Evolutionary conservation across 2,797 vertebrate genomes (phyloP).

Genomic region (Morus bassanus): DNA sequence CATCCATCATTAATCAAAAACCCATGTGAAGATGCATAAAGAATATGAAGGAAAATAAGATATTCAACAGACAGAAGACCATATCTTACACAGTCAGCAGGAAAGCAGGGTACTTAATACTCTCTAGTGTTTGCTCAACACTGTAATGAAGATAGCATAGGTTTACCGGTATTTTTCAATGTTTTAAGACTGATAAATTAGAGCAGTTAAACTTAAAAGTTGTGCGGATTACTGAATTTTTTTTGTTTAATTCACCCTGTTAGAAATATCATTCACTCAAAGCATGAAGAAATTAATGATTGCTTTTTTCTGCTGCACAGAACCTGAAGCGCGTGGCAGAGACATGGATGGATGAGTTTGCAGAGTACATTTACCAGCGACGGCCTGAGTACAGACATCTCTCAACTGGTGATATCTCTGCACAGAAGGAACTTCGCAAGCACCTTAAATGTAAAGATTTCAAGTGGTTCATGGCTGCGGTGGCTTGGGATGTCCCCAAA

Average conservation of each 20-base stretch:
- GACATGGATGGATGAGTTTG: constrained; percentile 92
- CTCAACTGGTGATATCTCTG: constrained; percentile 85
- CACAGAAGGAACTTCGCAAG: constrained; percentile 86
- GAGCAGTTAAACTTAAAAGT: background rate
- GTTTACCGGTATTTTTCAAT: background rate
- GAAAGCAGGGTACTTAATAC: background rate
- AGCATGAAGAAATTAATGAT: background rate
- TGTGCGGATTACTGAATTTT: background rate
- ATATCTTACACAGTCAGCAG: background rate
- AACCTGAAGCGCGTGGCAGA: constrained; percentile 90
- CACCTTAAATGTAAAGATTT: constrained; percentile 89
- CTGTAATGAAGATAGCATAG: background rate
- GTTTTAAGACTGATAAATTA: background rate
- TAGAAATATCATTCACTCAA: background rate
- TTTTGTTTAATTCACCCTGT: background rate
- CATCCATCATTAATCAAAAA: background rate
- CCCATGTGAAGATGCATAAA: background rate
- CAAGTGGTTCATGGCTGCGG: constrained; percentile 89
- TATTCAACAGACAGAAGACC: background rate
- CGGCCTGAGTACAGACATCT: constrained; percentile 89
- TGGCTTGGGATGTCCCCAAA: constrained; percentile 89
- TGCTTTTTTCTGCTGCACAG: constrained; percentile 55
- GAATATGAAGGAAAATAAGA: background rate
- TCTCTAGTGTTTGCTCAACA: background rate
- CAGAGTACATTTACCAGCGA: constrained; percentile 88